Base-by-base conservation (phyloP, 2,888 invertebrate genomes). In the Eristalis arbustorum region DNA sequence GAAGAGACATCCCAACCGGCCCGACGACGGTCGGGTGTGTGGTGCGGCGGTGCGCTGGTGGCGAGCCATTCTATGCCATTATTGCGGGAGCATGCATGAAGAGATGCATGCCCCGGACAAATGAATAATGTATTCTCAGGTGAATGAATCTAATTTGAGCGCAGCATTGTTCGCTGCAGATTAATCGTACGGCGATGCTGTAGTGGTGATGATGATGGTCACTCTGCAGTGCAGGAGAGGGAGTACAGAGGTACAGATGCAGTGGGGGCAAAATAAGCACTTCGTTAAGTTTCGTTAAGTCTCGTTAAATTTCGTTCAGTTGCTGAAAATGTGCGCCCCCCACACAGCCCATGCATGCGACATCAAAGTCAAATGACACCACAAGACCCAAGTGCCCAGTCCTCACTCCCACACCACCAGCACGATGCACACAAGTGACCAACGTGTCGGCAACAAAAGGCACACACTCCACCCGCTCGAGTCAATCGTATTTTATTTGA, bases 1-100 rank as follows among this genome's bases (percentile, higher is more conserved):
- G 59, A 75, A 74, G 66, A 75, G 74, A 83, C 72, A 83, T 49
- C n/a, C n/a, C 73, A 68, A 59, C 78, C 62, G 68, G 72, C 63
- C 49, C 25, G 37, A 37, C n/a, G 49, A 6, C 18, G n/a, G 8
- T 8, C 18, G n/a, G 18, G n/a, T 18, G 18, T 1, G 18, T 25
- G 25, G 1, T 25, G n/a, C 14, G 42, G 14, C 14, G n/a, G 42
- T 8, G 0, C 1, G 4, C 31, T 4, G 6, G 3, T 31, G 14
- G n/a, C 2, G 18, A 18, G 18, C 4, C n/a, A 6, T 42, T 14
- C 42, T 42, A 14, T 14, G 40, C 40, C 14, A 40, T 40, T 40
- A 40, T 59, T 28, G 18, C 22, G 23, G 61, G 61, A 5, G 61
- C 25, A 28, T 23, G 22, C 61, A 28, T 14, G 23, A 14, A 6